phyloP scores from a whole-genome alignment of 2,113 vertebrate genomes.

The Elgaria multicarinata region DNA sequence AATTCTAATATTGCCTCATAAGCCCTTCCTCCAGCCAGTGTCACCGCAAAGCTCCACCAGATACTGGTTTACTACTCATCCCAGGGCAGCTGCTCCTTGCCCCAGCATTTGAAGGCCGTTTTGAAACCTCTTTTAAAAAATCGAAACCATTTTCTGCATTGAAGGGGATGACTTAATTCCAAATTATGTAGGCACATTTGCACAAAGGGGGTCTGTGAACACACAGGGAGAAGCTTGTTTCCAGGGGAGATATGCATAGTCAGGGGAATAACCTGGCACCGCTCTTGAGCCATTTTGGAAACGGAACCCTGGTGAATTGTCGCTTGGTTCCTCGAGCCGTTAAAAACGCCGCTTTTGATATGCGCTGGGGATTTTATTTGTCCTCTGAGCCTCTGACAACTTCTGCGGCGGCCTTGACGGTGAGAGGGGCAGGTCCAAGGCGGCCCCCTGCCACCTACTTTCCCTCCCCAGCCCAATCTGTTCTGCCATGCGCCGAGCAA shows the following conservation, averaged over 20 bases:
- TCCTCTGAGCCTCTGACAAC: too few relatives aligned
- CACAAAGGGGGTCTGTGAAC: fast-evolving
- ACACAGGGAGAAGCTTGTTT: not conserved
- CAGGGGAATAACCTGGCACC: not conserved
- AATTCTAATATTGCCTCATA: too few relatives aligned
- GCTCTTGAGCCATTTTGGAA: not conserved
- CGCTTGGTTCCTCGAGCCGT: not conserved
- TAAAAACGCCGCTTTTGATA: not conserved
- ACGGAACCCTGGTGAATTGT: too few relatives aligned
- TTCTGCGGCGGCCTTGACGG: not conserved
- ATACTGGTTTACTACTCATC: not conserved
- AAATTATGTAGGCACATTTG: not conserved
- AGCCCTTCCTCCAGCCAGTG: too few relatives aligned
- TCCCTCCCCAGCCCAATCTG: too few relatives aligned
- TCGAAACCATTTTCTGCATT: not conserved
- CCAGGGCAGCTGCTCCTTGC: too few relatives aligned
- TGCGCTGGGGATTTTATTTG: not conserved
- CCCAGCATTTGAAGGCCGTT: not conserved
- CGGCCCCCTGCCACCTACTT: not conserved
- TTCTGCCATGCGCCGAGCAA: not conserved
- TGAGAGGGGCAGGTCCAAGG: too few relatives aligned
- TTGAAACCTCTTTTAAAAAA: not conserved
- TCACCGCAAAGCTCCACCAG: too few relatives aligned
- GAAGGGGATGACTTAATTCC: not conserved
- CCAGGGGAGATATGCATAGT: not conserved